Percentiles rank a stretch among this genome's conserved stretches.
Evolutionary conservation across 2,888 invertebrate species (phyloP).

Genomic region (Yponomeuta cagnagella): DNA sequence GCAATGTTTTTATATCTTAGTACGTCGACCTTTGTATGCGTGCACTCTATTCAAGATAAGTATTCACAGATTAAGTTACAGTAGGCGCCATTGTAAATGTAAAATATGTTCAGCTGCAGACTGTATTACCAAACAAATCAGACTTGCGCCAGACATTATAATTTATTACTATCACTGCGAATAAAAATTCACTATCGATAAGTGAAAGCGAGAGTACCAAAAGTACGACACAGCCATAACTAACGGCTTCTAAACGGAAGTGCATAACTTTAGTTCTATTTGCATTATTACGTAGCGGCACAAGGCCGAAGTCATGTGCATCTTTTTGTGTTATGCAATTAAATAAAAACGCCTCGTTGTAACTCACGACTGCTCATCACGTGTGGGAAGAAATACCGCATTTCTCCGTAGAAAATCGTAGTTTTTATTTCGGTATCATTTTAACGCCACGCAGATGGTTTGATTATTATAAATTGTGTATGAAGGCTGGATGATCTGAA

Average conservation of each 20-base stretch:
- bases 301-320: neutral
- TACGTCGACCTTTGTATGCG: too few relatives aligned
- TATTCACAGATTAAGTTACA: too few relatives aligned
- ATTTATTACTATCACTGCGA: neutral
- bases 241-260: neutral
- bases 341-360: neutral
- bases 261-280: neutral
- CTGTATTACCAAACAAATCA: neutral
- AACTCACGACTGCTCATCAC: neutral
- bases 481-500: too few relatives aligned
- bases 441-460: neutral
- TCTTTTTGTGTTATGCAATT: neutral
- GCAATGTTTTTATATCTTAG: too few relatives aligned
- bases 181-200: neutral
- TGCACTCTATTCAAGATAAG: too few relatives aligned
- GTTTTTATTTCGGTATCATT: neutral
- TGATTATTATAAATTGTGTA: too few relatives aligned
- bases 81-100: too few relatives aligned
- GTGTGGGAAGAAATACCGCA: neutral
- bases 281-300: neutral
- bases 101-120: too few relatives aligned
- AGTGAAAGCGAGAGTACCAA: neutral
- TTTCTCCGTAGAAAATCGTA: neutral
- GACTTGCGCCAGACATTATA: neutral
- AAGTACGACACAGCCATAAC: neutral